These are phyloP conservation scores for Ploceus nigricollis DNA, from an alignment of 2,113 vertebrate genomes.

Conservation along the genomic window DNA sequence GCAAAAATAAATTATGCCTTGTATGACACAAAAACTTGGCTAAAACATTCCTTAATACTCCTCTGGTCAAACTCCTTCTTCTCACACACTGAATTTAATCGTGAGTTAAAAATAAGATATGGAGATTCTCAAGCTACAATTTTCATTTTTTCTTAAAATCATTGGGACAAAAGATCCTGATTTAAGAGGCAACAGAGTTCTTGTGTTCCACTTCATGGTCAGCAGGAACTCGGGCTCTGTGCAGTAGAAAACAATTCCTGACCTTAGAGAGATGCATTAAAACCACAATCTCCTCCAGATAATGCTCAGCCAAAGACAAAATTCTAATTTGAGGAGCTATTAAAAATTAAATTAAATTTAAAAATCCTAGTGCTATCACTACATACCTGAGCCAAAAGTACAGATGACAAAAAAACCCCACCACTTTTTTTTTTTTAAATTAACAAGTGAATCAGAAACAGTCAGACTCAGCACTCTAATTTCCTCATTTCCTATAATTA, in stretches of 20 bases:
- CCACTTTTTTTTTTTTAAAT: neutral
- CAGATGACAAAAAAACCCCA: neutral
- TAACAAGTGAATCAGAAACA: constrained; percentile 57
- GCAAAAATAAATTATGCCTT: neutral
- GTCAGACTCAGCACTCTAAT: constrained; percentile 63
- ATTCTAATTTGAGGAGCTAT: neutral
- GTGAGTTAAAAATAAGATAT: neutral
- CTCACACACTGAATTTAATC: neutral
- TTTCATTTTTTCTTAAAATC: neutral
- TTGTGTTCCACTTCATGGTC: neutral
- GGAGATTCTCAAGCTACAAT: neutral
- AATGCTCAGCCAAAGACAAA: neutral
- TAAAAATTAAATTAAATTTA: neutral
- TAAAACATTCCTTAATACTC: neutral
- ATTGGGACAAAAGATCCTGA: fast-evolving
- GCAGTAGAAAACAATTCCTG: neutral
- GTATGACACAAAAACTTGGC: neutral
- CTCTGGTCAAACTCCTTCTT: neutral
- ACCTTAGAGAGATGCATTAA: neutral
- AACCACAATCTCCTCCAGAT: neutral
- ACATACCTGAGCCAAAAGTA: neutral
- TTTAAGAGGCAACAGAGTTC: neutral
- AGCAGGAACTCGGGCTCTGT: neutral
- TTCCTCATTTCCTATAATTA: constrained; percentile 71
- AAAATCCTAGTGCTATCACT: neutral